phyloP scores from a whole-genome alignment of 2,888 invertebrate species.

The Drosophila sordidula region DNA sequence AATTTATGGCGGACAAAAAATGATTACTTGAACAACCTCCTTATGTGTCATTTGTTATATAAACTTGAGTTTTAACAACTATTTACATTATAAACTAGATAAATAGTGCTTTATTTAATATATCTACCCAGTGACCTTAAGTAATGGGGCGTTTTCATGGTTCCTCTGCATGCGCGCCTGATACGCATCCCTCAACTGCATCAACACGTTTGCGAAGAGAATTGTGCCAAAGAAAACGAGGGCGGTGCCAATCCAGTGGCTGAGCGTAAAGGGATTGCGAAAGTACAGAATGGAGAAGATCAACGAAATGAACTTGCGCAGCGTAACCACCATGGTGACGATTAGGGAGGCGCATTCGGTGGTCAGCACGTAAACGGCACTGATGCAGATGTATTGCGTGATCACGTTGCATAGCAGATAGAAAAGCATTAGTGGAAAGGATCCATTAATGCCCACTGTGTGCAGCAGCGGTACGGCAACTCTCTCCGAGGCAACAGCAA shows the following conservation, averaged over 20 bases:
- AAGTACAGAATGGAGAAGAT: slow-evolving; percentile 96
- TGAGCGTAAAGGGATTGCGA: slow-evolving; percentile 94
- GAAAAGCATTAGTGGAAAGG: slow-evolving; percentile 90
- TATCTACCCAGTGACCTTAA: neutral
- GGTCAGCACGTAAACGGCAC: slow-evolving; percentile 96
- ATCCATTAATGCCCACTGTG: slow-evolving; percentile 85
- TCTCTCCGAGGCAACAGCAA: slow-evolving; percentile 89
- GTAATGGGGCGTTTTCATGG: neutral
- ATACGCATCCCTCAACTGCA: slow-evolving; percentile 69
- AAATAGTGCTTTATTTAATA: neutral
- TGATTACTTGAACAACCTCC: neutral
- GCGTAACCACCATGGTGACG: slow-evolving; percentile 96
- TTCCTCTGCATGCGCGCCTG: neutral
- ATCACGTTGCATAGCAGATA: slow-evolving; percentile 92
- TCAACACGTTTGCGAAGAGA: slow-evolving; percentile 93
- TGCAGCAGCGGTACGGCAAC: slow-evolving; percentile 60
- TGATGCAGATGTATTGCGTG: slow-evolving; percentile 97
- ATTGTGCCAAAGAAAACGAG: slow-evolving; percentile 96
- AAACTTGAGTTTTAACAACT: neutral
- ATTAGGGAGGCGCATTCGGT: slow-evolving; percentile 97
- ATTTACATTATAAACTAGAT: neutral
- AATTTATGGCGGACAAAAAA: neutral
- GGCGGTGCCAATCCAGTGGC: slow-evolving; percentile 95
- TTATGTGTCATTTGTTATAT: too few species aligned
- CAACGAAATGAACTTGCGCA: slow-evolving; percentile 97